Base-by-base conservation (phyloP, 2,888 invertebrate species). In the Macropis europaea region DNA sequence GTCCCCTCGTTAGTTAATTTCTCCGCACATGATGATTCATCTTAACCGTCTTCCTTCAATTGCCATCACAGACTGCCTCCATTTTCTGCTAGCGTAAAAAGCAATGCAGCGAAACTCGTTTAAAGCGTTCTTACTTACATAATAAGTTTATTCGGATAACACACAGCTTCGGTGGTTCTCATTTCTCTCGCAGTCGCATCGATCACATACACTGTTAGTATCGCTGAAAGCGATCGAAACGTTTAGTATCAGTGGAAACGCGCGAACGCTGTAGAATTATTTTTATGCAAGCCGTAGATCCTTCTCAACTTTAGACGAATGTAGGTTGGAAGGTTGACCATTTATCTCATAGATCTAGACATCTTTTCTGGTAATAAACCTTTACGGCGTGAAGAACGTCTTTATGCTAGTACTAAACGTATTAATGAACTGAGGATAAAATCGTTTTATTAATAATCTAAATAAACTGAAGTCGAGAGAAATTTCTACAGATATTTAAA, bases 21-120 rank as follows among this genome's bases (percentile, higher is more conserved):
- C 78, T 72, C 73, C 76, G 75, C 75, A 13, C 77, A 56, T 70
- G 75, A 82, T 82, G 81, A 84, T 72, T 83, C 85, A 84, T 78
- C 79, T 61, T 61, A 71, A 69, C 73, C 71, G 76, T 73, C 69
- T 72, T 79, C 68, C 77, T 77, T 81, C 79, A 82, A 84, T 84
- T 81, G 82, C 77, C 61, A 66, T 60, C 60, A 62, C 76, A 82
- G 79, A 77, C 79, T 71, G 57, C 69, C 68, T 57, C 60, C 73
- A 64, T 69, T 61, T 69, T 69, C 56, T 61, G 54, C 54, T 32
- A 45, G 43, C 54, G 42, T 50, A 45, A 60, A 57, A 38, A 60
- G 45, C 38, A 30, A 57, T 48, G 56, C 50, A 57, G 45, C 56
- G 62, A 69, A 72, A 69, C 56, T 59, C 57, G 62, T 43, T 68